phyloP scores from a whole-genome alignment of 2,888 invertebrate genomes.

The Rotaria sp. region DNA sequence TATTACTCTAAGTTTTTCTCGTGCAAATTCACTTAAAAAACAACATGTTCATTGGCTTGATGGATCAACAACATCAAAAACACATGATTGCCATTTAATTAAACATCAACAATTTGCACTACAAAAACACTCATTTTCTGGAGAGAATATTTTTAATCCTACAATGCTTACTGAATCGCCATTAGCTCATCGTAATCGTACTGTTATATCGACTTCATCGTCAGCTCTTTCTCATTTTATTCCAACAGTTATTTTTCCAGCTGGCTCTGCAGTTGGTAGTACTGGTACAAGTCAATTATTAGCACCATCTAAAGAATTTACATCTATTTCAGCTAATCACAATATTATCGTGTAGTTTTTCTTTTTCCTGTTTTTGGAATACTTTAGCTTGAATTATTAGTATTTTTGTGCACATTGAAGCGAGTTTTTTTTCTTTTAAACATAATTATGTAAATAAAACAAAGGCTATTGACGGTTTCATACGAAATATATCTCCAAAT shows the following conservation, averaged over 20 bases:
- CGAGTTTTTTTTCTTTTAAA: neutral
- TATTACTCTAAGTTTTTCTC: neutral
- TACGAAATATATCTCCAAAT: too few relatives aligned
- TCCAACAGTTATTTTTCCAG: neutral
- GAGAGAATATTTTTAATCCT: neutral
- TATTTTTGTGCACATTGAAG: neutral
- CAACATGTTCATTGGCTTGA: conserved; percentile 17
- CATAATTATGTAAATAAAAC: too few relatives aligned
- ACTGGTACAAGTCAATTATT: neutral
- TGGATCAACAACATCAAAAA: neutral
- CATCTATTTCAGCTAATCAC: too few relatives aligned
- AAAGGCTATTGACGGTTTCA: too few relatives aligned
- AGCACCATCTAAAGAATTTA: neutral
- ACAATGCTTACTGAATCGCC: neutral
- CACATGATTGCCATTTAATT: neutral
- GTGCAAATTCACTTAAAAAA: neutral
- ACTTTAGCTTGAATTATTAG: neutral
- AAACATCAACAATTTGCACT: neutral
- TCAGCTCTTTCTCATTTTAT: neutral
- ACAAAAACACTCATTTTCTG: neutral
- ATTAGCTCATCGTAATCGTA: neutral
- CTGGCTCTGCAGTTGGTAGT: neutral
- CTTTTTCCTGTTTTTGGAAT: too few relatives aligned
- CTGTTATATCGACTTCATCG: neutral
- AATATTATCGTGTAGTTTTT: neutral